phyloP scores from a whole-genome alignment of 2,113 vertebrate genomes.

The Zosterops borbonicus region DNA sequence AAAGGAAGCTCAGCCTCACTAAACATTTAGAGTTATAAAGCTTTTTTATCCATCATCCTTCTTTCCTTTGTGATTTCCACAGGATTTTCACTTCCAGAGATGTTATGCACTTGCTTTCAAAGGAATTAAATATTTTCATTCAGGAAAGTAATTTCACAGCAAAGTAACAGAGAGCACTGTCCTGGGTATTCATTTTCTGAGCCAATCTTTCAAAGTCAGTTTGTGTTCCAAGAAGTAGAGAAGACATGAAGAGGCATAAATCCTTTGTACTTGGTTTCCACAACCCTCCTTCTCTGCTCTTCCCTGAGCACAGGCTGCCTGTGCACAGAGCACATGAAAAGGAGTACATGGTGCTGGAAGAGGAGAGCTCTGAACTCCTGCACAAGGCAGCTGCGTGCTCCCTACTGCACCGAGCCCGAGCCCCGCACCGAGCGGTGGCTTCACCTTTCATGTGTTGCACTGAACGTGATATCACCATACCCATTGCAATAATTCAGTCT shows the following conservation, averaged over 20 bases:
- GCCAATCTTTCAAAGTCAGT: conserved; percentile 74
- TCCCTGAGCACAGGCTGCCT: not conserved
- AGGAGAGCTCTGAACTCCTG: conserved; percentile 32
- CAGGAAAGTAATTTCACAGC: conserved; percentile 80
- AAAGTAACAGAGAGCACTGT: conserved; percentile 73
- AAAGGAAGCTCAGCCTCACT: conserved; percentile 48
- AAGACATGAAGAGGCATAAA: conserved; percentile 59
- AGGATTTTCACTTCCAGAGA: conserved; percentile 77
- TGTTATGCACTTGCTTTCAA: conserved; percentile 77
- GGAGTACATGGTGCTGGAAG: not conserved
- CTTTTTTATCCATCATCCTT: conserved; percentile 69
- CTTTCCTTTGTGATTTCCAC: conserved; percentile 76
- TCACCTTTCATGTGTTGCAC: conserved; percentile 28
- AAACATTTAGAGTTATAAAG: conserved; percentile 73
- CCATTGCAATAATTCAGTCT: conserved; percentile 43
- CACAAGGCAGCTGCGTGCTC: conserved; percentile 6
- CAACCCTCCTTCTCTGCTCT: not conserved
- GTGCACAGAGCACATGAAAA: conserved; percentile 42
- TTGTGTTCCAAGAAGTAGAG: conserved; percentile 56
- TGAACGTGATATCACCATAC: conserved; percentile 27
- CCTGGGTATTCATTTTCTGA: conserved; percentile 74
- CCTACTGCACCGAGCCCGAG: conserved; percentile 23
- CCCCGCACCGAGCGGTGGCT: not conserved
- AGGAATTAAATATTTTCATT: conserved; percentile 80
- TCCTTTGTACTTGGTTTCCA: conserved; percentile 22